Evolutionary conservation across 35 echinoderm and acorn worm species (phyloP), one percentile per base, ranked within the genome.

Genomic region (Heliocidaris tuberculata): DNA sequence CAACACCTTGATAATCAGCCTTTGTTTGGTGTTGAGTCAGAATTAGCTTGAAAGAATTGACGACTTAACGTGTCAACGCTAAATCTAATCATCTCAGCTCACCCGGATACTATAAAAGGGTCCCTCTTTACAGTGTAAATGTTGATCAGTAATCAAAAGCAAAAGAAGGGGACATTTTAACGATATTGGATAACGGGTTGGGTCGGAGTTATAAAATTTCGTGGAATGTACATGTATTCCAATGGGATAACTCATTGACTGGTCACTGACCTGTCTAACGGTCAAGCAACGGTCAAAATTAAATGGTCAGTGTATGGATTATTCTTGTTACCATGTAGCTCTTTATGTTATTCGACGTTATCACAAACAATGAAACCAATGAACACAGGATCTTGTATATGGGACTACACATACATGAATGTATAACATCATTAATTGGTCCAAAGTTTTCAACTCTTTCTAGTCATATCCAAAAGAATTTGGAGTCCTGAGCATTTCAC

Each of bases 111-210:
- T 29, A 78, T 78, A 78, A 78, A 78, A 78, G 9, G 15, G 21
- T n/a, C 65, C 21, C 65, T 78, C 65, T 78, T 78, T 78, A 78
- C 65, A n/a, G 65, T 21, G 19, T 78, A 78, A 78, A 78, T n/a
- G 27, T n/a, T 78, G 65, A 78, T 78, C 7, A 24, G 19, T 27
- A n/a, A 78, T 78, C 65, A 78, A 24, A 78, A 42, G 35, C 35
- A 42, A 42, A 78, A 78, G 65, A 78, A 78, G 17, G 16, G 21
- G 31, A 8, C 85, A 48, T 48, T 15, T 89, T 89, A 47, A 89
- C 47, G 87, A 27, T 48, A 48, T 89, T 89, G 87, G 31, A 47
- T 89, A 89, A 89, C 87, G 87, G 87, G 31, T 32, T 42, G 31
- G 31, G 32, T 48, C 87, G 13, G 31, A 48, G 87, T 89, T 48